phyloP scores from a whole-genome alignment of 2,888 invertebrate genomes.

The Phengaris alcon region DNA sequence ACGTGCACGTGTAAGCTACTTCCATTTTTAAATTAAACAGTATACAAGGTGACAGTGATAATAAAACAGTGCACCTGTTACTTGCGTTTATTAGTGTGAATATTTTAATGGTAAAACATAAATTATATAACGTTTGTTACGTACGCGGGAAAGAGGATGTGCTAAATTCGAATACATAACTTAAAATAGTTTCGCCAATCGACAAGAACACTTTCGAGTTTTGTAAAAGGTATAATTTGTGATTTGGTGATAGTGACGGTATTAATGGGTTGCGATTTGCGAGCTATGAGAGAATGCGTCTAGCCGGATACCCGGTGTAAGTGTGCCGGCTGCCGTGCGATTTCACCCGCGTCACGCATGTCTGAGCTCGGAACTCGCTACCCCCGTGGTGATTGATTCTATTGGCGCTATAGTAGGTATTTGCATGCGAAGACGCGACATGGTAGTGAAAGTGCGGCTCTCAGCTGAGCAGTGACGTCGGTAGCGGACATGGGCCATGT shows the following conservation, averaged over 20 bases:
- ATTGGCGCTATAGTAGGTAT: constrained; percentile 52
- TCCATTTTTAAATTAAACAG: background rate
- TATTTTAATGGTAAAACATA: background rate
- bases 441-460: constrained; percentile 68
- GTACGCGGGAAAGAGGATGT: background rate
- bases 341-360: constrained; percentile 75
- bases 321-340: constrained; percentile 60
- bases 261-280: background rate
- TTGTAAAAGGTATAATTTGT: constrained; percentile 10
- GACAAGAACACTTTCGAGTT: constrained; percentile 21
- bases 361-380: constrained; percentile 55
- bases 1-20: background rate
- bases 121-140: background rate
- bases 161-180: constrained; percentile 1
- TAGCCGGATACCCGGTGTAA: constrained; percentile 60
- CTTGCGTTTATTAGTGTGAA: background rate
- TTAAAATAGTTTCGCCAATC: constrained; percentile 19
- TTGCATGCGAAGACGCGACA: constrained; percentile 51
- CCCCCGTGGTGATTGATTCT: constrained; percentile 58
- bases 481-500: constrained; percentile 74
- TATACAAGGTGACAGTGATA: background rate
- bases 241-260: constrained; percentile 15
- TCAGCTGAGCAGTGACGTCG: constrained; percentile 65
- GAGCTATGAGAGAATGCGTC: constrained; percentile 39
- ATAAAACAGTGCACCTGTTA: background rate